phyloP scores from a whole-genome alignment of 2,797 vertebrate species.

The Phataginus tetradactyla region DNA sequence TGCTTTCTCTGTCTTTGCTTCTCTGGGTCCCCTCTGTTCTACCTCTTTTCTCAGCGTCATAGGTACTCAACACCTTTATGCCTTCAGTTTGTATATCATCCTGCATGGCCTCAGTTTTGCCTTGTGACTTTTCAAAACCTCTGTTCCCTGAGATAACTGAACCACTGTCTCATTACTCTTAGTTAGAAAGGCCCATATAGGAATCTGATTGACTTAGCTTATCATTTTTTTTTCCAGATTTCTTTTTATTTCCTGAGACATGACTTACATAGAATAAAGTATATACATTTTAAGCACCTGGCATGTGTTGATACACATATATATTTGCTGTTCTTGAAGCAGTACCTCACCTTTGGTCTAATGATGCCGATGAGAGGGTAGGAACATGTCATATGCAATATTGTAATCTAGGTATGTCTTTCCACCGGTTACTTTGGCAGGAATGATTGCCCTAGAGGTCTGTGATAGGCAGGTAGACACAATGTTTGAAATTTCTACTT shows the following conservation, averaged over 20 bases:
- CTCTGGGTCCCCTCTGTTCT: not conserved
- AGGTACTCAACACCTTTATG: no score
- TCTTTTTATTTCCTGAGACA: not conserved
- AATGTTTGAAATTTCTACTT: not conserved
- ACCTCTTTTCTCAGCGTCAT: not conserved
- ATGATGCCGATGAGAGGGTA: not conserved
- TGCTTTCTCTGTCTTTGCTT: not conserved
- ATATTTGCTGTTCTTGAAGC: not conserved
- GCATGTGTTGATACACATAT: no score
- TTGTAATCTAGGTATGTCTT: not conserved
- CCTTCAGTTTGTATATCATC: not conserved
- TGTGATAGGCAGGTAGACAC: not conserved
- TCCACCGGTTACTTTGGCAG: not conserved
- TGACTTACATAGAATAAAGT: not conserved
- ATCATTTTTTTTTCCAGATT: not conserved
- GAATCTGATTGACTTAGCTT: not conserved
- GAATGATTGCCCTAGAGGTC: not conserved
- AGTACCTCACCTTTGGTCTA: not conserved
- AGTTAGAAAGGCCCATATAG: not conserved
- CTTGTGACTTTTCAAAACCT: not conserved
- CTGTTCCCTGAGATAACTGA: not conserved
- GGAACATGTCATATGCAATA: not conserved
- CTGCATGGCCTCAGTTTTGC: not conserved
- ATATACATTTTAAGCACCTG: not conserved
- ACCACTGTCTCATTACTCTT: not conserved